Base-by-base conservation (phyloP, 1,140 invertebrate species). In the Dinothrombium tinctorium region DNA sequence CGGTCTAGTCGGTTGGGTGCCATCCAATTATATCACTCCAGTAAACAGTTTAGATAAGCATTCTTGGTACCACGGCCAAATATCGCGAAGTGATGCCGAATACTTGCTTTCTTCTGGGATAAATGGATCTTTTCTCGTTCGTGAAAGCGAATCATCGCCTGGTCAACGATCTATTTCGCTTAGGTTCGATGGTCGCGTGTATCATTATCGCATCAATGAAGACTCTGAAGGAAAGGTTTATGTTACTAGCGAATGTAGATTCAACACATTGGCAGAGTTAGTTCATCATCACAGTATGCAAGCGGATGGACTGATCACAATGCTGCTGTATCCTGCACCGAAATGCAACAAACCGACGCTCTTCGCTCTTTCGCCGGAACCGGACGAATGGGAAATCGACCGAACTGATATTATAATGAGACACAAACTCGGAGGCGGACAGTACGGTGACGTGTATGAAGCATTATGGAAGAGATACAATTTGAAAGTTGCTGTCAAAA, bases 381-480 rank as follows among this genome's bases (percentile, higher is more conserved):
- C 56, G 51, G 79, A 84, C 59, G 80, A 84, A 2, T 95, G 87
- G 87, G 87, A 94, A 63, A 92, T 98, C 37, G 89, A 94, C 57
- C 65, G 92, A 46, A 89, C 86, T 17, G 89, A 96, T 59, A 98
- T 99, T 52, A 79, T 89, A 20, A 98, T 98, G 90, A 79, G 86
- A 55, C 90, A 96, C 60, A 87, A 95, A 62, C 68, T 99, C 38
- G 86, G 92, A 47, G 87, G 87, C 4, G 71, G 92, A 0, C 92
- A 99, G 61, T 99, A 98, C 59, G 94, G 94, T 0, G 92, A 99
- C 63, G 94, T 99, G 0, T 99, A 98, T 57, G 90, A 98, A 61
- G 94, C 39, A 9, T 24, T 26, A 11, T 99, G 92, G 92, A 94
- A 90, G 59, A 67, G 81, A 50, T 82, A 87, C 54, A 86, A 81